These are phyloP conservation scores for Meda fulgida DNA, from an alignment of 2,797 vertebrate genomes.

Conservation along the genomic window DNA sequence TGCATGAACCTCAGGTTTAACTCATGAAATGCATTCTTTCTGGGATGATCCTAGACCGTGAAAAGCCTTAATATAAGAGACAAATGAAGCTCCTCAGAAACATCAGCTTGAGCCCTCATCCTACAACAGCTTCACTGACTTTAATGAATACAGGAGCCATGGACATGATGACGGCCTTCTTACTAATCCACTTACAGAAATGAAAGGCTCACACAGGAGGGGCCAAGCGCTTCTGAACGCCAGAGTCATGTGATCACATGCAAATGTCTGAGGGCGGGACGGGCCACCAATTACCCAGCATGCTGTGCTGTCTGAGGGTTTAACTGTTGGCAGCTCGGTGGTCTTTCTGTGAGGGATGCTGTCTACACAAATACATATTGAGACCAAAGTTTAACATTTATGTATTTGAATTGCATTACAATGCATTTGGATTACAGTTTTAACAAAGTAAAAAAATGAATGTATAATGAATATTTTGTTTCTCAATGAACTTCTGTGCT, in stretches of 20 bases:
- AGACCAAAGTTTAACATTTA: not conserved
- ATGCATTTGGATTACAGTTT: constrained; percentile 2
- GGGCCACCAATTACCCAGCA: constrained; percentile 56
- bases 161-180: constrained; percentile 19
- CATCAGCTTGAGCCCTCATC: not conserved
- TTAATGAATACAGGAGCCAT: not conserved
- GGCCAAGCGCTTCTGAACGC: not conserved
- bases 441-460: constrained; percentile 39
- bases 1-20: not conserved
- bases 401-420: not conserved
- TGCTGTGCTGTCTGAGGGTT: constrained; percentile 55
- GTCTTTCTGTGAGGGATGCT: constrained; percentile 31
- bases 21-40: not conserved
- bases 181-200: constrained; percentile 9
- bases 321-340: constrained; percentile 63
- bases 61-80: not conserved
- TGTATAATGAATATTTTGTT: too few relatives aligned
- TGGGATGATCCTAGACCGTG: too few relatives aligned
- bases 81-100: not conserved
- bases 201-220: constrained; percentile 17
- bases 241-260: constrained; percentile 50
- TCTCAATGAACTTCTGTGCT: too few relatives aligned
- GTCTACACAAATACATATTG: constrained; percentile 28
- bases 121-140: not conserved
- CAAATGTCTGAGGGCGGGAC: constrained; percentile 48